Conservation (phyloP, 2,797 vertebrate genomes). For the Hippopotamyrus pictus region DNA sequence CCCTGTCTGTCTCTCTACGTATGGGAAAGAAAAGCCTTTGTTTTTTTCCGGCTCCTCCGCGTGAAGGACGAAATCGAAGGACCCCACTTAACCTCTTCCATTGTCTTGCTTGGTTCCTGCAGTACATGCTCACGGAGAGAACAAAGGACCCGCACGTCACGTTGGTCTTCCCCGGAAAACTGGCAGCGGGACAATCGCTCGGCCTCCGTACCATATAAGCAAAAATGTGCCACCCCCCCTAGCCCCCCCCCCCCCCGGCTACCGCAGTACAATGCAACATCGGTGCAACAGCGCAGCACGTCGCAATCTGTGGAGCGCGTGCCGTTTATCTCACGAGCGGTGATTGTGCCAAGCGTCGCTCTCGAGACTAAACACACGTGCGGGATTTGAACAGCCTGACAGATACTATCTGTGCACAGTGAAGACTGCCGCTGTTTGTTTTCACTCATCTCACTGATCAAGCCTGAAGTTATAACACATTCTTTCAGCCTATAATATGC, state of each 20-base stretch:
- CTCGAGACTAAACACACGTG: not conserved
- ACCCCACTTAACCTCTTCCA: not conserved
- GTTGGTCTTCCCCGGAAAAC: not conserved
- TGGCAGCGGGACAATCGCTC: not conserved
- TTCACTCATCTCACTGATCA: not conserved
- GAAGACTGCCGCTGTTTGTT: not conserved
- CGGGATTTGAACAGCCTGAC: not conserved
- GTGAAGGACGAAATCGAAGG: not conserved
- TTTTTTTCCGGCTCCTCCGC: not conserved
- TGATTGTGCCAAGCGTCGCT: not conserved
- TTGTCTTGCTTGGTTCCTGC: not conserved
- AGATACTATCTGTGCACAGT: not conserved
- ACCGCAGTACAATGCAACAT: not conserved
- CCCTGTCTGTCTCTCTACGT: not conserved
- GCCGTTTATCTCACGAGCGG: not conserved
- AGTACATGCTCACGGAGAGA: not conserved
- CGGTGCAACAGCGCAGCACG: not conserved
- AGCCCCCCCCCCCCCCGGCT: not conserved
- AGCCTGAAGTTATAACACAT: not conserved
- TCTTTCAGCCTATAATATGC: not conserved
- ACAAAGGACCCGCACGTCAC: not conserved
- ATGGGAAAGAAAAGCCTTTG: slow-evolving; percentile 1
- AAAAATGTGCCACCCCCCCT: not conserved
- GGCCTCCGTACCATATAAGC: not conserved
- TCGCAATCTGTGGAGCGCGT: not conserved